phyloP scores from a whole-genome alignment of 2,797 vertebrate species.

The Phoeniculus purpureus region DNA sequence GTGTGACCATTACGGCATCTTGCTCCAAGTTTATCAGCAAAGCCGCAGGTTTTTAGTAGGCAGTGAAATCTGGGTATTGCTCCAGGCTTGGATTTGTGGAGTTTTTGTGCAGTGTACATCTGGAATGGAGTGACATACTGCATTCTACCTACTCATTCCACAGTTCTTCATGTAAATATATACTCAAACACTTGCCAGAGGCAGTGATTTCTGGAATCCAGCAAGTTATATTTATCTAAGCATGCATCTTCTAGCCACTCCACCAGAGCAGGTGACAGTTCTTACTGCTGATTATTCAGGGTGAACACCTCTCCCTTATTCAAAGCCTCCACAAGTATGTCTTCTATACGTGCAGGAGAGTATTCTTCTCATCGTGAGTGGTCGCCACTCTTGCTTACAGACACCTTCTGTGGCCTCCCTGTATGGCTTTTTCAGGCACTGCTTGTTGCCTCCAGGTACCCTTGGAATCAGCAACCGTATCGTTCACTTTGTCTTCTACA shows the following conservation, averaged over 20 bases:
- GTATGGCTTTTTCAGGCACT: background rate
- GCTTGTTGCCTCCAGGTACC: background rate
- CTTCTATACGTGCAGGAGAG: background rate
- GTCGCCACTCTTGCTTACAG: background rate
- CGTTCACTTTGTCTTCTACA: background rate
- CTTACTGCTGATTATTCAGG: background rate
- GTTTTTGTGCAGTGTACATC: background rate
- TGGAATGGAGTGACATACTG: background rate
- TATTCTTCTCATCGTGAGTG: background rate
- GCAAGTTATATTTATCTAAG: slow-evolving; percentile 31
- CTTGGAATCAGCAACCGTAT: background rate
- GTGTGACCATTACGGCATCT: background rate
- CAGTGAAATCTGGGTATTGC: background rate
- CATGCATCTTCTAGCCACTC: background rate
- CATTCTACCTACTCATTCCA: slow-evolving; percentile 20
- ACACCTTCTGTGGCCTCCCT: background rate
- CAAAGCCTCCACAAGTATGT: background rate
- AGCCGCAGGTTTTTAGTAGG: background rate
- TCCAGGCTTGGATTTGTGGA: background rate
- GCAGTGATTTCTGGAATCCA: slow-evolving; percentile 18
- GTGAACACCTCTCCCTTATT: background rate
- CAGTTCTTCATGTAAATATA: slow-evolving; percentile 2
- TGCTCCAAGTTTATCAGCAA: background rate
- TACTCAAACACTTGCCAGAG: background rate
- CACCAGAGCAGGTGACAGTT: background rate